Conservation (phyloP, 2,113 vertebrate genomes). For the Platysteira castanea region DNA sequence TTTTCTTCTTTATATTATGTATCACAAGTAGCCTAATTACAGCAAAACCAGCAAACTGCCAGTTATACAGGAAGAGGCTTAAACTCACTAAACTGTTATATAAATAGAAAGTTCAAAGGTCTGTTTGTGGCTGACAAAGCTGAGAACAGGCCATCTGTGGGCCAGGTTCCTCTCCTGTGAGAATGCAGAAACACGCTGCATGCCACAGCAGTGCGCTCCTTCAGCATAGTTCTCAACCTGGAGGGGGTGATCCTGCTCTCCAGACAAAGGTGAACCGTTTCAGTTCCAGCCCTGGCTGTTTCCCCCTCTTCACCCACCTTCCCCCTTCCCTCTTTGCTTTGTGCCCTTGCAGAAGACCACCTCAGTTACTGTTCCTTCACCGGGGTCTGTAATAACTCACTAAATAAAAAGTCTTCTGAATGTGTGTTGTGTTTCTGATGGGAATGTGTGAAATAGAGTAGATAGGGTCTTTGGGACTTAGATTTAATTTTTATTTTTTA, state of each 20-base stretch:
- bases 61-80: conserved; percentile 77
- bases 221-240: background rate
- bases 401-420: background rate
- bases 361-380: background rate
- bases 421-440: background rate
- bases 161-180: conserved; percentile 61
- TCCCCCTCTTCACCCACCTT: background rate
- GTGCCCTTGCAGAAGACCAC: background rate
- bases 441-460: background rate
- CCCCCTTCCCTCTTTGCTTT: background rate
- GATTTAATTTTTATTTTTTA: background rate
- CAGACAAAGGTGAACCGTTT: conserved; percentile 72
- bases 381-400: background rate
- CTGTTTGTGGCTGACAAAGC: conserved; percentile 65
- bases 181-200: background rate
- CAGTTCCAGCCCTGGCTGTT: background rate
- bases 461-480: background rate
- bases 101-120: conserved; percentile 84
- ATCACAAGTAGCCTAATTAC: conserved; percentile 74
- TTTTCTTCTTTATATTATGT: conserved; percentile 49
- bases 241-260: conserved; percentile 29
- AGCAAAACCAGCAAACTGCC: conserved; percentile 68
- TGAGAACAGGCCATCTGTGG: conserved; percentile 71
- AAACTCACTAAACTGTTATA: conserved; percentile 77
- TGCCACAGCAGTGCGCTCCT: background rate